A percentile compares a stretch with the other conserved stretches of the same genome.
phyloP scores from a whole-genome alignment of 2,113 vertebrate species.

The Sturnus vulgaris region DNA sequence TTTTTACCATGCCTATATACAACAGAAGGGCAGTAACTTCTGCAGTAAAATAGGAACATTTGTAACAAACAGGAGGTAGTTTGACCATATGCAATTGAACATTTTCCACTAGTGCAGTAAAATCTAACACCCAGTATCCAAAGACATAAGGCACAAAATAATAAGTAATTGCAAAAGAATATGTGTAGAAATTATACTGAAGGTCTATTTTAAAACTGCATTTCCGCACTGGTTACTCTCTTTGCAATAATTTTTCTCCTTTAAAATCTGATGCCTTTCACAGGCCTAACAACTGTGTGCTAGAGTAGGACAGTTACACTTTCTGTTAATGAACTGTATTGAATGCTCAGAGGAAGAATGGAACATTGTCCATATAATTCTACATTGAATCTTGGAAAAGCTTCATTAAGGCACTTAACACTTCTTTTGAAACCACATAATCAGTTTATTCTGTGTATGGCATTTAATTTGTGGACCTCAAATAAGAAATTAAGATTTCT shows the following conservation, averaged over 20 bases:
- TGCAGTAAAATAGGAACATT: background rate
- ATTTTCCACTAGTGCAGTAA: background rate
- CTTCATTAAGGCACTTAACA: background rate
- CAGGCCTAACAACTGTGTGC: background rate
- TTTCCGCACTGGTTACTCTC: background rate
- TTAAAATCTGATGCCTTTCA: background rate
- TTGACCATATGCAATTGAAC: accelerated
- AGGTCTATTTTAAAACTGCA: background rate
- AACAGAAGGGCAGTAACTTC: background rate
- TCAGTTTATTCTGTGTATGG: background rate
- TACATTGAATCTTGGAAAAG: background rate
- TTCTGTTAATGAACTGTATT: background rate
- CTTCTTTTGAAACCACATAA: background rate
- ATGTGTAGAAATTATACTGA: background rate
- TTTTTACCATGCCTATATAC: background rate
- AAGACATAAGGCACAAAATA: background rate
- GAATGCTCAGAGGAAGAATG: background rate
- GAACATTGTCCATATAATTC: background rate
- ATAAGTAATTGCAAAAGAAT: background rate
- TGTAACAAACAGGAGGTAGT: background rate
- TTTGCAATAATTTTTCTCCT: background rate
- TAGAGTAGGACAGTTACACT: background rate
- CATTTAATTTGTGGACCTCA: background rate
- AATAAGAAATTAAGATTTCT: background rate
- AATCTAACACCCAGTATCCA: background rate